Conservation (phyloP, 2,888 invertebrate genomes). For the Folsomia manolachei region DNA sequence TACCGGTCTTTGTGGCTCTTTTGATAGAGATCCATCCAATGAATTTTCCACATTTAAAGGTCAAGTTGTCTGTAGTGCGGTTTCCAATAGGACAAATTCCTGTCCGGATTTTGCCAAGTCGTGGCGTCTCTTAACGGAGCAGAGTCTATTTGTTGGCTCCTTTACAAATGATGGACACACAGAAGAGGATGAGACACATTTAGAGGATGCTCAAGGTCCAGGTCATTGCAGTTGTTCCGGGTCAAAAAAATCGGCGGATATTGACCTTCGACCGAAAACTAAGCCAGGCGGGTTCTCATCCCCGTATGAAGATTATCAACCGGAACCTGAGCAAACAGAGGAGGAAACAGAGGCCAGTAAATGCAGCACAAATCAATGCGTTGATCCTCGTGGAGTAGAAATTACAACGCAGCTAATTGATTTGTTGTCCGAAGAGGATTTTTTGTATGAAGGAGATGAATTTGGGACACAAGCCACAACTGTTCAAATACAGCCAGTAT, state of each 20-base stretch:
- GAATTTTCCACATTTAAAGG: constrained; percentile 49
- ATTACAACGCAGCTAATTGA: constrained; percentile 46
- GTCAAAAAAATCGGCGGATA: constrained; percentile 39
- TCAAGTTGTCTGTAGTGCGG: constrained; percentile 43
- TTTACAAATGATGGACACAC: constrained; percentile 42
- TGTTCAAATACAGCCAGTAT: constrained; percentile 41
- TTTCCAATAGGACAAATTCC: constrained; percentile 28
- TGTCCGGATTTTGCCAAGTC: constrained; percentile 48
- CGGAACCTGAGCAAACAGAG: constrained; percentile 42
- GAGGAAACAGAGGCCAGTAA: constrained; percentile 37
- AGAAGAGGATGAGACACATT: constrained; percentile 33
- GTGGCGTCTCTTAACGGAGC: constrained; percentile 47
- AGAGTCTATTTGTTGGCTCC: constrained; percentile 48
- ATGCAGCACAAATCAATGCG: constrained; percentile 44
- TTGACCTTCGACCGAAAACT: constrained; percentile 40
- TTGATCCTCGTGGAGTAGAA: constrained; percentile 48
- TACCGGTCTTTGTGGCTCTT: constrained; percentile 51
- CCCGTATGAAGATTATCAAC: constrained; percentile 47
- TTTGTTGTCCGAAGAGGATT: constrained; percentile 47
- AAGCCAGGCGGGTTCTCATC: constrained; percentile 32
- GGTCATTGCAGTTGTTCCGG: constrained; percentile 50
- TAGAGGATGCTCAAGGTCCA: constrained; percentile 36
- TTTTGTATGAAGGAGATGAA: constrained; percentile 43
- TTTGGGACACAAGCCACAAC: constrained; percentile 29
- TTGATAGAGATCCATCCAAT: constrained; percentile 49